These are phyloP conservation scores for Kryptolebias ocellatus DNA, from an alignment of 2,797 vertebrate genomes.

Conservation along the genomic window DNA sequence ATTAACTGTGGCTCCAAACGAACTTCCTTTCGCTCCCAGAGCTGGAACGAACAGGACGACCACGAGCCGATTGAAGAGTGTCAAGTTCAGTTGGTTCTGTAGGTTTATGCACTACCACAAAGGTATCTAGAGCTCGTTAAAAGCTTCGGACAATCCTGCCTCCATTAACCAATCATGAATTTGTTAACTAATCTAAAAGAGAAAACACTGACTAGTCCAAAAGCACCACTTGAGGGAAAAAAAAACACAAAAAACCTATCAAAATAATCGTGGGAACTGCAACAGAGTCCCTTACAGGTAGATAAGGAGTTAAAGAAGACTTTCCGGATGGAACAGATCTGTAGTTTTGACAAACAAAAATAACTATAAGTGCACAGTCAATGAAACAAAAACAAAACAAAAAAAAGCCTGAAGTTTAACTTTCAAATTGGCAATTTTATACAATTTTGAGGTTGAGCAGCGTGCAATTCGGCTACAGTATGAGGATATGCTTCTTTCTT, in stretches of 20 bases:
- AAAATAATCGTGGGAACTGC: conserved; percentile 90
- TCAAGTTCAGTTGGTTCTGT: conserved; percentile 81
- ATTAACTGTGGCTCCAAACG: conserved; percentile 77
- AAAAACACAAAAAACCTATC: conserved; percentile 84
- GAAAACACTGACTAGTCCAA: conserved; percentile 91
- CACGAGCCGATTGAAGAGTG: conserved; percentile 84
- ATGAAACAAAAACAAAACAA: conserved; percentile 60
- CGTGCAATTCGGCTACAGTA: conserved; percentile 78
- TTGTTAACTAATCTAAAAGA: conserved; percentile 62
- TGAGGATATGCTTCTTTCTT: conserved; percentile 48
- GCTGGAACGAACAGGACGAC: conserved; percentile 71
- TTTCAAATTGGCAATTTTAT: conserved; percentile 63
- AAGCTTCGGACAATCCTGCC: conserved; percentile 85
- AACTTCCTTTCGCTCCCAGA: conserved; percentile 62
- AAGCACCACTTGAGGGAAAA: conserved; percentile 93
- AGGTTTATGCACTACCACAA: conserved; percentile 82
- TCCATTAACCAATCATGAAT: conserved; percentile 83
- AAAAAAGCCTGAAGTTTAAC: conserved; percentile 50
- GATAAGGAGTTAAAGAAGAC: conserved; percentile 52
- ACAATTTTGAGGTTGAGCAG: conserved; percentile 69
- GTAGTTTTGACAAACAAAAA: conserved; percentile 40
- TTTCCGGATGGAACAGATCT: conserved; percentile 67
- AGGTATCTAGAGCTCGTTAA: conserved; percentile 87
- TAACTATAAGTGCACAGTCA: conserved; percentile 75
- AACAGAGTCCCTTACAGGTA: conserved; percentile 86